Evolutionary conservation across 2,113 vertebrate genomes (phyloP), one percentile per base, ranked within the genome.

Genomic region (Patagioenas fasciata): DNA sequence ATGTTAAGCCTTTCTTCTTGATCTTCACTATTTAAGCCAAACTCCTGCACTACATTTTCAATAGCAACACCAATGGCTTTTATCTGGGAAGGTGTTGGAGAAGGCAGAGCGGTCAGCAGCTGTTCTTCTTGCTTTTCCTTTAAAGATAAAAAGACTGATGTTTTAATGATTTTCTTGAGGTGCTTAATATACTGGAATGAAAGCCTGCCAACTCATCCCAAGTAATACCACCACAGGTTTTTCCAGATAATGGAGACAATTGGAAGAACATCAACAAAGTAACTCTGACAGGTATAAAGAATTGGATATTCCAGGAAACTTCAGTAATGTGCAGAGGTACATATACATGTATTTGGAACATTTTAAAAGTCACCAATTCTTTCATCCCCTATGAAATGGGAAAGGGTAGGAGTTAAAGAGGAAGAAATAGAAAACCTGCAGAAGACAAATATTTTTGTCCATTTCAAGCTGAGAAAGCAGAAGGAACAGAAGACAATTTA

Each of bases 121-220:
- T 97, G 93, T 97, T 99, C 98, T 91, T 99, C 99, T 77, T 98
- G 98, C 72, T 97, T 99, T 85, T 99, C 99, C 99, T 99, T 95
- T 92, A 77, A 95, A 90, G 60, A 96, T 13, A 97, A 70, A 34
- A 85, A 70, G 24, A 81, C 5, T 6, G 3, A 73, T 12, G 25
- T 84, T 73, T 62, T 34, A 87, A 72, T 58, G 7, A 47, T 34
- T 48, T 82, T 81, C 58, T 36, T 67, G 11, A 72, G 9, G n/a
- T 31, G 16, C 29, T 80, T 73, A 56, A 40, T 32, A 21, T n/a
- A 15, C 8, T 70, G 66, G 38, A 91, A 75, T 21, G 32, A 82
- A 83, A 47, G 53, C 12, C 26, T 60, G 50, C 44, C 50, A 79
- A 82, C 16, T 72, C 53, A 85, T 54, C 9, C 19, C 50, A 69